Percentiles rank a stretch among this genome's conserved stretches.
Evolutionary conservation across 2,113 vertebrate genomes (phyloP).

Genomic region (Hypomesus transpacificus): DNA sequence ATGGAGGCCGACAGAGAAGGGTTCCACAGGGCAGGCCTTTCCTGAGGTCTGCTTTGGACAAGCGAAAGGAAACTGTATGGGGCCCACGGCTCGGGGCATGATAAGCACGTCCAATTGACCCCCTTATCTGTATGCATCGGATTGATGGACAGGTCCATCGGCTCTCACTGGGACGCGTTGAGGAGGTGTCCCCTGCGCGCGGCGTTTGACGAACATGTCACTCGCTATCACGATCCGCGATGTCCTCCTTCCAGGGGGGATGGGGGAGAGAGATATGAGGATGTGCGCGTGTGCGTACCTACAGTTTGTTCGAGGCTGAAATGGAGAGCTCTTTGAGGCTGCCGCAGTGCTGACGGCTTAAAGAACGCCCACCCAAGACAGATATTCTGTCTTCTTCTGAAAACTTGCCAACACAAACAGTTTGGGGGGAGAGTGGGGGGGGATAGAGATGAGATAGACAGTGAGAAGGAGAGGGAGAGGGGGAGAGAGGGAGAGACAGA

Average conservation of each 20-base stretch:
- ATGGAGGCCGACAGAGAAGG: neutral
- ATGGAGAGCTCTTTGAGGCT: neutral
- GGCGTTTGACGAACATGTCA: neutral
- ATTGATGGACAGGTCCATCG: slow-evolving; percentile 10
- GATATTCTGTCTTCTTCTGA: neutral
- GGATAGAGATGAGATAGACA: neutral
- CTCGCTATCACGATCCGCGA: neutral
- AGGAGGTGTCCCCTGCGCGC: neutral
- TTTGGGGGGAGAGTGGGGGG: too few relatives aligned
- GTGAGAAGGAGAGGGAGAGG: neutral
- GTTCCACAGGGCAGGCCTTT: neutral
- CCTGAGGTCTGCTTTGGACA: slow-evolving; percentile 6
- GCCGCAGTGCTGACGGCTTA: neutral
- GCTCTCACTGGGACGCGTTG: neutral
- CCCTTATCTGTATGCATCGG: slow-evolving; percentile 24
- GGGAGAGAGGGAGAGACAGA: neutral
- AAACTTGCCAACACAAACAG: neutral
- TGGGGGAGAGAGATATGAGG: neutral
- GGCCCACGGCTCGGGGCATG: slow-evolving; percentile 18
- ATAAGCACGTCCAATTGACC: slow-evolving; percentile 15
- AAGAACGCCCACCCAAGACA: neutral
- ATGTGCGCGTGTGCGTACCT: too few relatives aligned
- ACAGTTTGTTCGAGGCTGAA: too few relatives aligned
- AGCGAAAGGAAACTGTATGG: neutral
- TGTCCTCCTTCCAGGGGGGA: neutral